Percentiles rank a stretch among this genome's conserved stretches.
Conservation (phyloP, 2,888 invertebrate species). For the Melieria omissa region DNA sequence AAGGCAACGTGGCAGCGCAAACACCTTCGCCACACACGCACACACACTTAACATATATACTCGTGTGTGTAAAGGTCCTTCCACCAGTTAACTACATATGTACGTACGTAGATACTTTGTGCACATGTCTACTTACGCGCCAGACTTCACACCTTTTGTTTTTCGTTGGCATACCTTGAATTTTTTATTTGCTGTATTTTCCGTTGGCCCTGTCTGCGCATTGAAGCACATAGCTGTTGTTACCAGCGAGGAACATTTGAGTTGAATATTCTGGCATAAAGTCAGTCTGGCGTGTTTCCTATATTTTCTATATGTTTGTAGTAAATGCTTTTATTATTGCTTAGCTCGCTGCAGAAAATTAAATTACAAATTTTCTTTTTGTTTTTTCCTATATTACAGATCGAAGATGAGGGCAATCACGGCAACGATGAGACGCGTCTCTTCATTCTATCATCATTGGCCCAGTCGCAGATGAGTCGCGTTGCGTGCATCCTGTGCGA, state of each 20-base stretch:
- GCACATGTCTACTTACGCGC: not conserved
- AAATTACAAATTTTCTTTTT: not conserved
- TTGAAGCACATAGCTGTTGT: not conserved
- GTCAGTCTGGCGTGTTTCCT: not conserved
- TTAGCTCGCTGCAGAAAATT: too few species aligned
- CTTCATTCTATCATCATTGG: slow-evolving; percentile 94
- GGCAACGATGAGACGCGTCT: slow-evolving; percentile 98
- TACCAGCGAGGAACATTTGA: not conserved
- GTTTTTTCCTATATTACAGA: slow-evolving; percentile 71
- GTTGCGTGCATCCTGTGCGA: slow-evolving; percentile 91
- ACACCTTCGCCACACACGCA: too few species aligned
- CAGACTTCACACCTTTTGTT: slow-evolving; percentile 37
- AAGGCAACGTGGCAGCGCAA: slow-evolving; percentile 20
- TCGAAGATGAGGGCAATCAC: slow-evolving; percentile 98
- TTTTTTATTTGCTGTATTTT: slow-evolving; percentile 24
- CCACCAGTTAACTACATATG: too few species aligned
- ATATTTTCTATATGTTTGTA: not conserved
- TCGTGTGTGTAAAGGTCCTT: too few species aligned
- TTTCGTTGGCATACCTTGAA: slow-evolving; percentile 25
- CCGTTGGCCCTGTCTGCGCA: not conserved
- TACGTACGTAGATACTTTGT: too few species aligned
- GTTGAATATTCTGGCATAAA: not conserved
- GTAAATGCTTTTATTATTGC: too few species aligned
- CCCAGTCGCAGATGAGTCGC: slow-evolving; percentile 87
- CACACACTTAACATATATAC: too few species aligned